phyloP scores from a whole-genome alignment of 2,797 vertebrate species.

The Hipposideros larvatus region DNA sequence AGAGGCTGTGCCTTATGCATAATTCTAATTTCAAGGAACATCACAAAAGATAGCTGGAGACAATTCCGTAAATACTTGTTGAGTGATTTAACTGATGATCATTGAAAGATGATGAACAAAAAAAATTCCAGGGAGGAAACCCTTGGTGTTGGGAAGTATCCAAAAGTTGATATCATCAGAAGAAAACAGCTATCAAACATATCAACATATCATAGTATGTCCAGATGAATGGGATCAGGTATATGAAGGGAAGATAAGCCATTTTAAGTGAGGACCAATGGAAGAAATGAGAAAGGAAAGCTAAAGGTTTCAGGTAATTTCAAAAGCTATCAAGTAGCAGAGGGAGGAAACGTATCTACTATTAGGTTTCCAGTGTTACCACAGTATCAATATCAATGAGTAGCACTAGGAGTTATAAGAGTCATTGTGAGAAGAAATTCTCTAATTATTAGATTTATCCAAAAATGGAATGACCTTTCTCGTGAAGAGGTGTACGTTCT shows the following conservation, averaged over 20 bases:
- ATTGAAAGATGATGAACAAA: not conserved
- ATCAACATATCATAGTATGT: not conserved
- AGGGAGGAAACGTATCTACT: not conserved
- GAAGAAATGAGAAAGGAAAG: not conserved
- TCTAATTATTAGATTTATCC: not conserved
- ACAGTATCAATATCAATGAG: not conserved
- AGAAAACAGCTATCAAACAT: not conserved
- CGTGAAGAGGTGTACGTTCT: not conserved
- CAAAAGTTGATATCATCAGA: not conserved
- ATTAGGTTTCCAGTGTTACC: not conserved
- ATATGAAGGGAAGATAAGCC: not conserved
- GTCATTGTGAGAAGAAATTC: not conserved
- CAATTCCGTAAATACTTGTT: not conserved
- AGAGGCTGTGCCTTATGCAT: not conserved
- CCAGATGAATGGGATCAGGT: not conserved
- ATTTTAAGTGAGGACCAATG: not conserved
- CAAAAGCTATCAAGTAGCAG: not conserved
- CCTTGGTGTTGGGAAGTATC: not conserved
- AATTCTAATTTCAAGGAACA: not conserved
- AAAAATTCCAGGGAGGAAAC: not conserved
- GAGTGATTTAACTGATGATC: not conserved
- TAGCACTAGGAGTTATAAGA: not conserved
- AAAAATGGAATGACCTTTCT: not conserved
- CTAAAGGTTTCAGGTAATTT: not conserved
- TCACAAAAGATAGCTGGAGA: not conserved